Conservation (phyloP, 1,140 invertebrate species). For the Caenorhabditis briggsae region DNA sequence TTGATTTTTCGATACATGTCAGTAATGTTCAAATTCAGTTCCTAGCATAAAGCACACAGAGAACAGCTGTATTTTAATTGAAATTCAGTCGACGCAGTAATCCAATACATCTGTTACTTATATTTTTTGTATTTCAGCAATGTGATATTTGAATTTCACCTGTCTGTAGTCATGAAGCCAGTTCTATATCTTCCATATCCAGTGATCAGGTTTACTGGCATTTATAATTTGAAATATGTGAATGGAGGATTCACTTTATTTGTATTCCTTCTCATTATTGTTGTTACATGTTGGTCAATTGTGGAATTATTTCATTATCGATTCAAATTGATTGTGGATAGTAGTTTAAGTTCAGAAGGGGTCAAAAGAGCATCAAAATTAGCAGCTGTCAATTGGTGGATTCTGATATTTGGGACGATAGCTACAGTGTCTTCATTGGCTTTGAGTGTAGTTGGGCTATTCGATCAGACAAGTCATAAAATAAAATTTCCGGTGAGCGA, state of each 20-base stretch:
- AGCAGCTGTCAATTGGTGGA: background rate
- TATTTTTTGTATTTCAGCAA: background rate
- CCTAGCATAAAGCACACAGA: background rate
- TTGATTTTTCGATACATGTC: too few relatives aligned
- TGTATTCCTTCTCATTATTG: background rate
- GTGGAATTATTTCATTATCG: slow-evolving; percentile 15
- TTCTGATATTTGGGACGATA: background rate
- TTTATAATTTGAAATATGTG: background rate
- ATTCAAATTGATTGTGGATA: background rate
- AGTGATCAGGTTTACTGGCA: background rate
- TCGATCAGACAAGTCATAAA: slow-evolving; percentile 11
- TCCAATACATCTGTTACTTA: background rate
- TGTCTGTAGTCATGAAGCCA: slow-evolving; percentile 1
- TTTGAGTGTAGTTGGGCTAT: background rate
- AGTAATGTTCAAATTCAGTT: too few relatives aligned
- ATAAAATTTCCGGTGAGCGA: background rate
- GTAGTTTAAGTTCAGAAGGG: background rate
- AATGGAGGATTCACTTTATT: slow-evolving; percentile 1
- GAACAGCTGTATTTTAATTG: background rate
- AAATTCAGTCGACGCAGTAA: too few relatives aligned
- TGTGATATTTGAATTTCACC: slow-evolving; percentile 9
- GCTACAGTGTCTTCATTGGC: background rate
- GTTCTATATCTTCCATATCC: slow-evolving; percentile 9
- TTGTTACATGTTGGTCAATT: slow-evolving; percentile 18
- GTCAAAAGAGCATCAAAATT: background rate